Base-by-base conservation (phyloP, 2,113 vertebrate species). In the Platichthys stellatus region DNA sequence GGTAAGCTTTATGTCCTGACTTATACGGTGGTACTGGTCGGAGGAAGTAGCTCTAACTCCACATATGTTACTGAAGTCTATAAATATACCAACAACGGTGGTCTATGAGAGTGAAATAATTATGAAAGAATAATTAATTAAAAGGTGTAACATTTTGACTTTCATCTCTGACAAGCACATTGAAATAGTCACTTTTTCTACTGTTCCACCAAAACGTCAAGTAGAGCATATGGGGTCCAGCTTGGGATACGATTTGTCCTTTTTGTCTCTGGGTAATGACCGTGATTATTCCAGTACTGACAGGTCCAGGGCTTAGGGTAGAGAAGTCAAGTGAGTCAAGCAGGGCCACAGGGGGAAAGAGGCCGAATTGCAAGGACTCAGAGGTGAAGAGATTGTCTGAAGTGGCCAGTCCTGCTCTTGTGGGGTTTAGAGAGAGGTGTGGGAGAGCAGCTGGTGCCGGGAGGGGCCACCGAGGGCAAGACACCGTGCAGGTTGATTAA, bases 221-320 rank as follows among this genome's bases (percentile, higher is more conserved):
- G 31, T 77, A 47, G 12, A 64, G 82, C 78, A 80, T 71, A 87
- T 74, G 85, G 82, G 82, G 61, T 77, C 56, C 57, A 82, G 54
- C 74, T 35, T 76, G 60, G 69, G 85, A 76, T 72, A 62, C 38
- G 64, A 71, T 84, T 77, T 77, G 67, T 79, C 71, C 76, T 85
- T 93, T 92, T 92, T 92, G 89, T 94, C 86, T 87, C 35, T 76
- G 86, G 76, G 89, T 93, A 90, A 83, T 91, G 87, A 87, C 70
- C 5, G 0, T 90, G 83, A 92, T 68, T 81, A 82, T 82, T 86
- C 80, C 83, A 73, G 84, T 81, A 62, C 83, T 90, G 92, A 90
- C 84, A 89, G 76, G 66, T 72, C 86, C 89, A 88, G 84, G 89
- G 78, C 82, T 73, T 65, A 61, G 43, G 23, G 69, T 68, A 61